Conservation (phyloP, 1,140 invertebrate species). For the Zophobas morio region DNA sequence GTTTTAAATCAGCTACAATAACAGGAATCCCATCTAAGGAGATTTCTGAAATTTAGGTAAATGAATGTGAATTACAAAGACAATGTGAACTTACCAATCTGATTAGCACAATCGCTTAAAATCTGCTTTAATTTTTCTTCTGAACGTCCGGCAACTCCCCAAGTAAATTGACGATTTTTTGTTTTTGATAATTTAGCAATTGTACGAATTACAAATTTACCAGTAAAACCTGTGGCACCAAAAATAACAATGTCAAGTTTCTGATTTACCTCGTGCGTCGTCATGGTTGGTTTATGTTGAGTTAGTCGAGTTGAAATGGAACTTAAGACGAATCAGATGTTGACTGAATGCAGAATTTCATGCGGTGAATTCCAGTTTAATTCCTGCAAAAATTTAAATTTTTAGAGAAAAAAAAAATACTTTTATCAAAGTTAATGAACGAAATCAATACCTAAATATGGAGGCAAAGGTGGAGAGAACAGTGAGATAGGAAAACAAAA, state of each 20-base stretch:
- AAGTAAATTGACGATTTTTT: constrained; percentile 70
- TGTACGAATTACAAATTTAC: constrained; percentile 75
- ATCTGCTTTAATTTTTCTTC: constrained; percentile 80
- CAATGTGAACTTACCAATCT: constrained; percentile 67
- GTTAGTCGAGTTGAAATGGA: no score
- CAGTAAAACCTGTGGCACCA: constrained; percentile 90
- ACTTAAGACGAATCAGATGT: no score
- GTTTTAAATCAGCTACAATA: constrained; percentile 84
- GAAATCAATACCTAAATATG: no score
- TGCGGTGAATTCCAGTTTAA: no score
- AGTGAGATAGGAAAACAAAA: no score
- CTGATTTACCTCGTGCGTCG: no score
- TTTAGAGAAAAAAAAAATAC: no score
- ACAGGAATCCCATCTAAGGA: constrained; percentile 76
- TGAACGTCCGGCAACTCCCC: constrained; percentile 83
- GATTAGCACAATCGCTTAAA: constrained; percentile 74
- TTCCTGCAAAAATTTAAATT: no score
- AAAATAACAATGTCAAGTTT: constrained; percentile 82
- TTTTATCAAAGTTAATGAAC: no score
- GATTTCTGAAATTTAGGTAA: constrained; percentile 67
- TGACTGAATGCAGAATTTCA: no score
- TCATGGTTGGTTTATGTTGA: no score
- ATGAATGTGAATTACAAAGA: not conserved
- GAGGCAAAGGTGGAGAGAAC: no score
- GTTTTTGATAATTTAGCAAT: constrained; percentile 58